These are phyloP conservation scores for Tiliacea aurago DNA, from an alignment of 2,888 invertebrate species.

Conservation along the genomic window DNA sequence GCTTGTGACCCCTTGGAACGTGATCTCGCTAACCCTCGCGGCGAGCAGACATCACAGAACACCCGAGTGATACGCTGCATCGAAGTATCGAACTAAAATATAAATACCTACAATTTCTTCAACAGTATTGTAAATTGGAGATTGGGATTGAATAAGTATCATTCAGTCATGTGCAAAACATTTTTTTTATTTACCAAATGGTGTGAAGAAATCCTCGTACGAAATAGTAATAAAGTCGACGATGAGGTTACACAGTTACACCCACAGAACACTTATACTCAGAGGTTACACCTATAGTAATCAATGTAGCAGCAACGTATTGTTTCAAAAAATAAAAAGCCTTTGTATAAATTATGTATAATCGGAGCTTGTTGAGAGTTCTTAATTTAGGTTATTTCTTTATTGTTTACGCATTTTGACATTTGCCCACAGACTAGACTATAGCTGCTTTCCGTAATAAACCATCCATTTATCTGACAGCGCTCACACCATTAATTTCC, in stretches of 20 bases:
- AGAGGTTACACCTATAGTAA: neutral
- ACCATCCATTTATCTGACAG: no score
- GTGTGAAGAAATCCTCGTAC: neutral
- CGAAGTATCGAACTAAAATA: conserved; percentile 45
- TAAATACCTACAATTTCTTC: neutral
- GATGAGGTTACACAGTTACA: neutral
- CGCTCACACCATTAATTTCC: no score
- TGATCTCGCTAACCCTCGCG: conserved; percentile 18
- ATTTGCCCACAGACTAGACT: no score
- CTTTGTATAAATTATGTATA: neutral
- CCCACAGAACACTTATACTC: no score
- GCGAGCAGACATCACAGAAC: conserved; percentile 15
- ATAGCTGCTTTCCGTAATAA: no score
- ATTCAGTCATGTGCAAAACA: neutral
- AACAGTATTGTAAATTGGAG: neutral
- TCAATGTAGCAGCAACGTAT: neutral
- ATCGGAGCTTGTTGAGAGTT: neutral
- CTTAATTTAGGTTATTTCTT: conserved; percentile 19
- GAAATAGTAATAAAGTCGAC: neutral
- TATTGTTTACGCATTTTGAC: conserved; percentile 13
- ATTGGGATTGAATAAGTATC: neutral
- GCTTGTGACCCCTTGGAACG: conserved; percentile 38
- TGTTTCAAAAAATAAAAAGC: neutral
- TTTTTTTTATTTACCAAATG: conserved; percentile 1
- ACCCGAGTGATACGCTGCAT: conserved; percentile 50